Evolutionary conservation across 2,797 vertebrate species (phyloP).

Genomic region (Sebastes alutus): DNA sequence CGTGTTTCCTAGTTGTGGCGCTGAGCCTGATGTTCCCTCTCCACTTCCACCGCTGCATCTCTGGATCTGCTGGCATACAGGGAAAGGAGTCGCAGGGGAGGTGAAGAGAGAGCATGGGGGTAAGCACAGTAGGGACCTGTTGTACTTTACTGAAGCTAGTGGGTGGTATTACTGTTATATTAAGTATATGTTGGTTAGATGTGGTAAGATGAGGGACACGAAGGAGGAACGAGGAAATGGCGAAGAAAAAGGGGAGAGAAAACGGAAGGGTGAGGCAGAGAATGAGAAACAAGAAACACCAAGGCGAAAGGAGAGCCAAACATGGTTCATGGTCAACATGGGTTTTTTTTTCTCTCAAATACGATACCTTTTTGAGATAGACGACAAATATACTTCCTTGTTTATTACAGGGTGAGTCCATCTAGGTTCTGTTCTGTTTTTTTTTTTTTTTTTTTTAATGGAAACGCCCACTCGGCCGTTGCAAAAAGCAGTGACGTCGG

Average conservation of each 20-base stretch:
- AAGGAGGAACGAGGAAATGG: background rate
- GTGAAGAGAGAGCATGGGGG: conserved; percentile 16
- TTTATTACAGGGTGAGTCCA: background rate
- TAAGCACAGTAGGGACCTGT: background rate
- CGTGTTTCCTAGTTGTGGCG: conserved; percentile 30
- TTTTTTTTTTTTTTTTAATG: no score
- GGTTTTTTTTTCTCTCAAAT: background rate
- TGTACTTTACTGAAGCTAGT: background rate
- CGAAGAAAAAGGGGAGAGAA: background rate
- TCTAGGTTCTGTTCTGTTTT: no score
- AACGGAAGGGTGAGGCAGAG: background rate
- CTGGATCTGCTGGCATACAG: conserved; percentile 18
- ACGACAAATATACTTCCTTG: background rate
- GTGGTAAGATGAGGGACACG: background rate
- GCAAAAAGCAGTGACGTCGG: no score
- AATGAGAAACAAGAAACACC: background rate
- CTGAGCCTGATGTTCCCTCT: conserved; percentile 35
- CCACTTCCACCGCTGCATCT: conserved; percentile 33
- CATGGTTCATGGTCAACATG: background rate
- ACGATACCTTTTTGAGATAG: background rate
- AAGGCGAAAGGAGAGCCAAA: background rate
- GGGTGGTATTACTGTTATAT: background rate
- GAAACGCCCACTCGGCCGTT: no score
- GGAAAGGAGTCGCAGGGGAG: conserved; percentile 11
- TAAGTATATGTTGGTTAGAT: background rate